phyloP scores from a whole-genome alignment of 2,888 invertebrate genomes.

The Conistra vaccinii region DNA sequence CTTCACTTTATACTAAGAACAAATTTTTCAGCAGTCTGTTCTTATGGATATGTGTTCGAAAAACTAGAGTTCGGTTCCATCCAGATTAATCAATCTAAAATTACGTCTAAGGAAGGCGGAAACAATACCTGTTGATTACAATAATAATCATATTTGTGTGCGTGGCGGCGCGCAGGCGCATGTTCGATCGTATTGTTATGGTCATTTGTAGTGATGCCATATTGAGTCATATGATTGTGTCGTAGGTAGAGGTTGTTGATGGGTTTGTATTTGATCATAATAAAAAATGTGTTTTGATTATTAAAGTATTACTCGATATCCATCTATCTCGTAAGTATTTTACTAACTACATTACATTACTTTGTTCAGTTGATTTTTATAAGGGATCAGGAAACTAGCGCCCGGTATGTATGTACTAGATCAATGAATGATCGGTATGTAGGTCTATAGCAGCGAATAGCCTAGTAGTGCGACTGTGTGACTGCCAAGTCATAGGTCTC shows the following conservation, averaged over 20 bases:
- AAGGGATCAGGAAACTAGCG: too few relatives aligned
- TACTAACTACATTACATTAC: too few relatives aligned
- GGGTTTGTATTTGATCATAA: neutral
- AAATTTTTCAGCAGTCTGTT: neutral
- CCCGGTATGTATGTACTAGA: too few relatives aligned
- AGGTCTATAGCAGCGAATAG: too few relatives aligned
- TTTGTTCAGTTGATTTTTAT: too few relatives aligned
- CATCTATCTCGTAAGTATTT: neutral
- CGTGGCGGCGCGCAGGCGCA: constrained; percentile 38
- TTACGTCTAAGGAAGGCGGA: constrained; percentile 34
- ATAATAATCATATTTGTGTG: constrained; percentile 58
- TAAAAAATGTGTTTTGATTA: neutral
- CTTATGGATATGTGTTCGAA: too few relatives aligned
- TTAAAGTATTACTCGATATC: neutral
- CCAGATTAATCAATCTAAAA: neutral
- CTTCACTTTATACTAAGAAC: neutral
- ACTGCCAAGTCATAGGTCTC: too few relatives aligned
- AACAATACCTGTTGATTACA: constrained; percentile 52
- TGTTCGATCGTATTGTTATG: constrained; percentile 37
- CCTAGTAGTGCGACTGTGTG: too few relatives aligned
- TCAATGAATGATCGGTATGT: too few relatives aligned
- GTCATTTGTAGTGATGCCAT: constrained; percentile 46
- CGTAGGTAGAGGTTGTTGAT: constrained; percentile 16
- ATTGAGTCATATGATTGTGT: constrained; percentile 37
- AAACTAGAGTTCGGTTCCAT: neutral